Base-by-base conservation (phyloP, 2,888 invertebrate genomes). In the Eustalomyia histrio region DNA sequence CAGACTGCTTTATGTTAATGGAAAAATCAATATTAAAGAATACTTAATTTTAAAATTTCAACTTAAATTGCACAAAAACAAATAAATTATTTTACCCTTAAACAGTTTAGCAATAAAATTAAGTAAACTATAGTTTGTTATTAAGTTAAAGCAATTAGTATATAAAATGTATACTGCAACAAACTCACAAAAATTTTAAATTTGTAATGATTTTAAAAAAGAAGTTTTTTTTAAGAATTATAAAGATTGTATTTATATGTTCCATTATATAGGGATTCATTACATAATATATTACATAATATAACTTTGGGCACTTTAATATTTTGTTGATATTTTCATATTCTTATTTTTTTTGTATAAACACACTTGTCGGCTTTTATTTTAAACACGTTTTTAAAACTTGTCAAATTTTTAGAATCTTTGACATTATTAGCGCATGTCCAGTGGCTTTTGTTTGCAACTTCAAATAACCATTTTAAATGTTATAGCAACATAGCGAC, bases 361-460 rank as follows among this genome's bases (percentile, higher is more conserved):
- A 64, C 47, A 63, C 74, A 81, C 71, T 67, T 81, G 78, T 75
- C 78, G 65, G 68, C 60, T 50, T 57, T 60, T 57, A 50, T 58
- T 69, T 71, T 58, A 16, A 63, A 75, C 74, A 81, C 61, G 53
- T 57, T 21, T 67, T 64, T 79, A 55, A 39, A 29, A 39, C 16
- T 35, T 81, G 69, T 73, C 73, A 76, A 29, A 21, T 60, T 24
- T 67, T 78, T 35, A 35, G 39, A 61, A 68, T 60, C 65, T 72
- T 78, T 78, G 78, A 81, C 81, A 74, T 47, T 55, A 71, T 50
- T 78, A 58, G 29, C 78, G 81, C 81, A 78, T 78, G 81, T 14
- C 69, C 67, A 79, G 18, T 78, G 21, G 1, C 21, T 61, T 64
- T 47, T 73, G 60, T 71, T 78, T 74, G 65, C 12, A 57, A 21